Evolutionary conservation across 2,797 vertebrate species (phyloP), one percentile per base, ranked within the genome.

Genomic region (Sebastolobus altivelis): DNA sequence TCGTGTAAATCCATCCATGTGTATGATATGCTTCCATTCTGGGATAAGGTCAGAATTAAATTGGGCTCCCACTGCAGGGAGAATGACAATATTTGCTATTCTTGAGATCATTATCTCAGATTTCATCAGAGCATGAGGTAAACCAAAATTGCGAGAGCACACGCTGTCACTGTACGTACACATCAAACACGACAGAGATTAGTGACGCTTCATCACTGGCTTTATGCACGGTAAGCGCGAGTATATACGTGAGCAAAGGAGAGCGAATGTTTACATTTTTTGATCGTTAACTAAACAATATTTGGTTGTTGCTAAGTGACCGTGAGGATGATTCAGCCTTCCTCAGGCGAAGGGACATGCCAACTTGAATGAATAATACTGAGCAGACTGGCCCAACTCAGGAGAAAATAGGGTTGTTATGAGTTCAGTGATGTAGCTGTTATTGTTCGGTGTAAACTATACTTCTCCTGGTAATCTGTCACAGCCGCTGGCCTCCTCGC

Each of bases 301-400:
- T 96, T 96, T 95, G 90, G 84, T 87, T 77, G 94, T 95, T 96
- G 94, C 95, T 94, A 92, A 91, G 95, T 92, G 93, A 95, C 94
- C 56, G 27, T 74, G 84, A 82, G 87, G 88, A 91, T 95, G 94
- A 95, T 81, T 95, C 92, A 94, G 79, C 81, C 74, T 76, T 88
- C 83, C 87, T 87, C 80, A 65, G 89, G 86, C 84, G 12, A 71
- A 86, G 86, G 87, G 84, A 90, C 89, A 88, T 91, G 92, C 88
- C 93, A 89, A 82, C 90, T 81, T 79, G 83, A 90, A 85, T 93
- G 87, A 92, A 93, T 93, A 93, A 95, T 90, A 86, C 88, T 80
- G 88, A 90, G 78, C 92, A 92, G 90, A 92, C 90, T 55, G 74
- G 84, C 70, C 83, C 80, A 86, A 89, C 85, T 89, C 73, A 68